phyloP scores from a whole-genome alignment of 2,888 invertebrate genomes.

The Keiferia lycopersicella region DNA sequence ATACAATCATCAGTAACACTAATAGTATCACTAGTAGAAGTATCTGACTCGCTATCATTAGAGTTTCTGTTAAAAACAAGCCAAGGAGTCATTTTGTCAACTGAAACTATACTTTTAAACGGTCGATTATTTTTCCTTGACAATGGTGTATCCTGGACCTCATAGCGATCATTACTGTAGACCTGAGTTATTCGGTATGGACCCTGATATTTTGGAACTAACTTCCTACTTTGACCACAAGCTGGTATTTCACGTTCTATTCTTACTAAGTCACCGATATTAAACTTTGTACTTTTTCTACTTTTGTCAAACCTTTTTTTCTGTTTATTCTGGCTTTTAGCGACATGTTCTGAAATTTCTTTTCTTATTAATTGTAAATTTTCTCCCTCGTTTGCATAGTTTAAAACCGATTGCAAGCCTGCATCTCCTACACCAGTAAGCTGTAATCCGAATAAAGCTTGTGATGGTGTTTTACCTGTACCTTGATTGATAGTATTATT shows the following conservation, averaged over 20 bases:
- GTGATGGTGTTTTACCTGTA: conserved; percentile 1
- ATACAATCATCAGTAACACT: background rate
- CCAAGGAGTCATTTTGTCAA: conserved; percentile 11
- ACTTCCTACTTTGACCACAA: conserved; percentile 33
- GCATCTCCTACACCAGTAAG: background rate
- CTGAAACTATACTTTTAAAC: conserved; percentile 9
- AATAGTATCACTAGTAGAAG: background rate
- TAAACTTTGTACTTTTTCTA: background rate
- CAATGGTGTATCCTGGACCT: conserved; percentile 29
- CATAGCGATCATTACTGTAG: conserved; percentile 24
- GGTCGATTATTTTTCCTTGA: conserved; percentile 2
- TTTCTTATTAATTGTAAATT: background rate
- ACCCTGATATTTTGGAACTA: conserved; percentile 32
- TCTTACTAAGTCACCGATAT: conserved; percentile 32
- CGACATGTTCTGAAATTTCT: background rate
- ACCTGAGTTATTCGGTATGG: conserved; percentile 33
- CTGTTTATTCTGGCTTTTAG: conserved; percentile 10
- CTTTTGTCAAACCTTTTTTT: conserved; percentile 9
- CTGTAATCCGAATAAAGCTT: conserved; percentile 1
- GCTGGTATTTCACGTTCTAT: conserved; percentile 28
- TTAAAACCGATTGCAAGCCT: background rate
- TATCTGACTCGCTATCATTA: background rate
- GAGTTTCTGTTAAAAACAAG: background rate
- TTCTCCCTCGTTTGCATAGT: background rate
- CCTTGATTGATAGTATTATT: conserved; percentile 10